Conservation (phyloP, 2,888 invertebrate genomes). For the Himalopsyche anomala region DNA sequence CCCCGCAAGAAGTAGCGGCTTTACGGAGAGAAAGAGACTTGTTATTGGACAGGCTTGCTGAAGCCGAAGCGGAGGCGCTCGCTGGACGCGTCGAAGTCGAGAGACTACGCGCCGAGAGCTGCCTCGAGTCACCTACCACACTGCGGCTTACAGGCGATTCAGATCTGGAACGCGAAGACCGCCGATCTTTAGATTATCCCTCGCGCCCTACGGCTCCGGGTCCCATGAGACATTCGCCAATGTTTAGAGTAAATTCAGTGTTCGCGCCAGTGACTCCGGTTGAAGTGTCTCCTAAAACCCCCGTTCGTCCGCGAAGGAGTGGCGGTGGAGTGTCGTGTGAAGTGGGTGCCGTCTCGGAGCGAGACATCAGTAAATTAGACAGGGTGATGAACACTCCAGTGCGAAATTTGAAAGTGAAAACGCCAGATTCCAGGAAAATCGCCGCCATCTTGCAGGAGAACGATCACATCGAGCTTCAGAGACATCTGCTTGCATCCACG, state of each 20-base stretch:
- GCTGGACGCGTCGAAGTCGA: slow-evolving; percentile 81
- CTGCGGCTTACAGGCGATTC: slow-evolving; percentile 68
- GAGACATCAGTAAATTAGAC: slow-evolving; percentile 81
- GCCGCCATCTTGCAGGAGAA: slow-evolving; percentile 89
- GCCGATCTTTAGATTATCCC: slow-evolving; percentile 61
- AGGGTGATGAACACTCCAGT: slow-evolving; percentile 81
- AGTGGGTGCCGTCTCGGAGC: slow-evolving; percentile 53
- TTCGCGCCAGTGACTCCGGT: slow-evolving; percentile 62
- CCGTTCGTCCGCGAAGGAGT: slow-evolving; percentile 65
- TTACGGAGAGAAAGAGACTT: slow-evolving; percentile 86
- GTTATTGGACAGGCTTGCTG: slow-evolving; percentile 84
- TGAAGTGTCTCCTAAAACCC: slow-evolving; percentile 50
- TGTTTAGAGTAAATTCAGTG: slow-evolving; percentile 67
- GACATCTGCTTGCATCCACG: slow-evolving; percentile 88
- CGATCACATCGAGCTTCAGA: slow-evolving; percentile 88
- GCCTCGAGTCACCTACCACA: slow-evolving; percentile 75
- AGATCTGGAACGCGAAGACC: slow-evolving; percentile 66
- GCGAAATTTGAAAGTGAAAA: slow-evolving; percentile 79
- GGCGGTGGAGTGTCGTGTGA: slow-evolving; percentile 64
- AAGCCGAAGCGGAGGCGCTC: slow-evolving; percentile 85
- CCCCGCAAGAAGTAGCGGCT: slow-evolving; percentile 79
- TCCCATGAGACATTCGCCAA: slow-evolving; percentile 68
- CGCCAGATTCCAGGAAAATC: slow-evolving; percentile 85
- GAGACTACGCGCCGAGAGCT: slow-evolving; percentile 80
- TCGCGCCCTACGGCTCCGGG: slow-evolving; percentile 68